Percentiles rank a stretch among this genome's conserved stretches.
These are phyloP conservation scores for Helicoverpa zea DNA, from an alignment of 1,140 invertebrate species.

Conservation along the genomic window DNA sequence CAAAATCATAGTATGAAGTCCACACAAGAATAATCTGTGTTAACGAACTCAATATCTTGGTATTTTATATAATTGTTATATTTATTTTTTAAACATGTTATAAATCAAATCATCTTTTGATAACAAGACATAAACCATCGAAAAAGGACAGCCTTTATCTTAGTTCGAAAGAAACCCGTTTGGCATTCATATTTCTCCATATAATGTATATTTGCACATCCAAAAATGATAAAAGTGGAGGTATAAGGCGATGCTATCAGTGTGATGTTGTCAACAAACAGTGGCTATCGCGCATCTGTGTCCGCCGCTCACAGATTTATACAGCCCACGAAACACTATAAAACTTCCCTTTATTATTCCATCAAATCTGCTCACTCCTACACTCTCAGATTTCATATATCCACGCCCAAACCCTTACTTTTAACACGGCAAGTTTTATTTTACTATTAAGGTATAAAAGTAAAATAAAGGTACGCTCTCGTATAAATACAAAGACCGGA, in stretches of 20 bases:
- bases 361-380: slow-evolving; percentile 57
- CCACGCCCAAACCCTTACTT: slow-evolving; percentile 10
- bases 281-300: slow-evolving; percentile 56
- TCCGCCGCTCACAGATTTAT: slow-evolving; percentile 58
- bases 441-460: neutral
- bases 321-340: slow-evolving; percentile 59
- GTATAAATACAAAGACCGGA: neutral
- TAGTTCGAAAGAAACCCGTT: slow-evolving; percentile 22
- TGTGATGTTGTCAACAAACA: slow-evolving; percentile 50
- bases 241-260: slow-evolving; percentile 41
- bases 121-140: neutral
- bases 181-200: slow-evolving; percentile 2
- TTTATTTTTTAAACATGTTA: too few species aligned
- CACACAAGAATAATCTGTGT: too few species aligned
- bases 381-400: slow-evolving; percentile 49
- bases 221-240: slow-evolving; percentile 45
- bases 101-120: too few species aligned
- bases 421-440: slow-evolving; percentile 28
- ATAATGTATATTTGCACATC: slow-evolving; percentile 10
- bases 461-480: neutral
- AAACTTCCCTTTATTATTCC: slow-evolving; percentile 67
- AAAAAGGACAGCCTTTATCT: neutral
- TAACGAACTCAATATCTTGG: too few species aligned
- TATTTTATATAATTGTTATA: too few species aligned
- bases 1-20: too few species aligned